Evolutionary conservation across 1,140 invertebrate species (phyloP).

Genomic region (Adelges cooleyi): DNA sequence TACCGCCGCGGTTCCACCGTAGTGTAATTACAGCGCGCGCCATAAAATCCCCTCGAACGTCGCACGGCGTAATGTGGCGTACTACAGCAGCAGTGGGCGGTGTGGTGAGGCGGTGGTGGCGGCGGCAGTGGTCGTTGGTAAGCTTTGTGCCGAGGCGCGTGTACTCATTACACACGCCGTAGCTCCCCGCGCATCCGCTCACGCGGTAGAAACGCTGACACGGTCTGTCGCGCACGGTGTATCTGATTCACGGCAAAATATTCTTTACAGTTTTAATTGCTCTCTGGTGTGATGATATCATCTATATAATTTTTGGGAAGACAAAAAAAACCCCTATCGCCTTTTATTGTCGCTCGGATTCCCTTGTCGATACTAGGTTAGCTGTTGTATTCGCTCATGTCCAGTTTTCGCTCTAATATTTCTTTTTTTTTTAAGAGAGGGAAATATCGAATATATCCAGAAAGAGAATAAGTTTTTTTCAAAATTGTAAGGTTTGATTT

Average conservation of each 20-base stretch:
- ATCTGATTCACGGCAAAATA: conserved; percentile 25
- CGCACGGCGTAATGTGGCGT: conserved; percentile 8
- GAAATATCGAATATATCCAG: background rate
- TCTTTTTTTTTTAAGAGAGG: background rate
- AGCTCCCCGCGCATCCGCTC: conserved; percentile 9
- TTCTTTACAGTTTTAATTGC: conserved; percentile 5
- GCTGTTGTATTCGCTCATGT: too few species aligned
- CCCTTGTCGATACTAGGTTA: too few species aligned
- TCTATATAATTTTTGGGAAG: too few species aligned
- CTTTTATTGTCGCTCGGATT: too few species aligned
- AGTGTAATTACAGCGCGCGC: conserved; percentile 22
- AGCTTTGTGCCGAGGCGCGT: conserved; percentile 26
- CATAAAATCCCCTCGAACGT: conserved; percentile 25
- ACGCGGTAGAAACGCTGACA: conserved; percentile 21
- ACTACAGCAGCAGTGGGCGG: too few species aligned
- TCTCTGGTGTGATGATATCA: background rate
- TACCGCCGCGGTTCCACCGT: conserved; percentile 3
- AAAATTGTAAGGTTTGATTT: too few species aligned
- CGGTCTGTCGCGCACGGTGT: conserved; percentile 26
- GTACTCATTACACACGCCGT: conserved; percentile 25
- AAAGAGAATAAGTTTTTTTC: background rate
- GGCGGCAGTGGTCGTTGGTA: conserved; percentile 7
- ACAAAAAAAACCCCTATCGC: too few species aligned
- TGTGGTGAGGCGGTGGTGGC: background rate
- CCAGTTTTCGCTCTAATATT: background rate